phyloP scores from a whole-genome alignment of 2,888 invertebrate species.

The Sesia bembeciformis region DNA sequence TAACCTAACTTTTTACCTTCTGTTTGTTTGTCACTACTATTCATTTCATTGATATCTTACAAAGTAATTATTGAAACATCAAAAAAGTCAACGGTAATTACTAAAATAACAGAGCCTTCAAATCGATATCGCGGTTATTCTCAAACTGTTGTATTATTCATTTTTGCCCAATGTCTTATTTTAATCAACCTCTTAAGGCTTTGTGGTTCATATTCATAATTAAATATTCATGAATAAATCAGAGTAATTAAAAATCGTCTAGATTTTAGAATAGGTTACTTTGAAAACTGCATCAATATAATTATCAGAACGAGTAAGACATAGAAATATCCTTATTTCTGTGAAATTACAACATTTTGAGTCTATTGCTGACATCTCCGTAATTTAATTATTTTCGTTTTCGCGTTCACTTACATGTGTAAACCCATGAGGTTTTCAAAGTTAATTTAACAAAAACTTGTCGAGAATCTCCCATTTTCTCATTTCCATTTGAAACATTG shows the following conservation, averaged over 20 bases:
- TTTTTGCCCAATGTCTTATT: slow-evolving; percentile 32
- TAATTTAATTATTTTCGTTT: no score
- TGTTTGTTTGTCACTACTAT: background rate
- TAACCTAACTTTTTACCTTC: no score
- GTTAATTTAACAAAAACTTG: no score
- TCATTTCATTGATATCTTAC: background rate
- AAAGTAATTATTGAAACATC: background rate
- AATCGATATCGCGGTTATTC: slow-evolving; percentile 13
- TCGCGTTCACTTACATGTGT: no score
- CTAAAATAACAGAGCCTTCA: background rate
- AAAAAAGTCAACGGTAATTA: background rate
- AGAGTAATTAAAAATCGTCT: slow-evolving; percentile 4
- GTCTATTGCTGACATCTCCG: no score
- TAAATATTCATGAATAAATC: no score
- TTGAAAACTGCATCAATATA: background rate
- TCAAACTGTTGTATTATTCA: slow-evolving; percentile 44
- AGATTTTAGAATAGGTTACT: slow-evolving; percentile 6
- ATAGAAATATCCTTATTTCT: no score
- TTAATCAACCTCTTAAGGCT: slow-evolving; percentile 40
- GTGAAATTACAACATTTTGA: no score
- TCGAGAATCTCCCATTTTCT: no score
- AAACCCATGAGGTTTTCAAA: no score
- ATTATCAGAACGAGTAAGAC: no score
- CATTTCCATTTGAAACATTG: no score
- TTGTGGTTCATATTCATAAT: slow-evolving; percentile 34